Percentiles rank a stretch among this genome's conserved stretches.
Evolutionary conservation across 2,888 invertebrate genomes (phyloP).

Genomic region (Norana najaformis): DNA sequence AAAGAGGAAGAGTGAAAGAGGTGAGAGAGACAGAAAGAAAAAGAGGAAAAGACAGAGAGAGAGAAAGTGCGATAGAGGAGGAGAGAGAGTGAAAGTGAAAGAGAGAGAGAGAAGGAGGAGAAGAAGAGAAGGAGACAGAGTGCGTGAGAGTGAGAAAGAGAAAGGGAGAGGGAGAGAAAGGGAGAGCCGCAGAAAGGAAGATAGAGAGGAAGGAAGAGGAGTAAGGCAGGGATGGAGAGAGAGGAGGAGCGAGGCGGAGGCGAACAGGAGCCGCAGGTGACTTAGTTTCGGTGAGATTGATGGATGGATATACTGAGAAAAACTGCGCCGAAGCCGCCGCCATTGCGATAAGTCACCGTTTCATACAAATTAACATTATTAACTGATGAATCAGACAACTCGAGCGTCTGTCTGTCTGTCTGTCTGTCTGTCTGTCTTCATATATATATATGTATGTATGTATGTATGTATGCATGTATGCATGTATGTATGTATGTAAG

Average conservation of each 20-base stretch:
- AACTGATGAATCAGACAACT: not conserved
- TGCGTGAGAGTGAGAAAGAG: no score
- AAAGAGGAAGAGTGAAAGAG: no score
- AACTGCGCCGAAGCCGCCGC: not conserved
- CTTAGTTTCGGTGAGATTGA: not conserved
- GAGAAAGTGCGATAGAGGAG: no score
- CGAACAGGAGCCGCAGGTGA: not conserved
- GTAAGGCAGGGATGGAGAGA: not conserved
- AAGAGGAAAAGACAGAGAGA: no score
- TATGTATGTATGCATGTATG: not conserved
- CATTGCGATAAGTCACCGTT: slow-evolving; percentile 17
- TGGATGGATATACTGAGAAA: not conserved
- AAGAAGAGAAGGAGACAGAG: no score
- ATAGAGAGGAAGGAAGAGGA: not conserved
- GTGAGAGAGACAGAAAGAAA: no score
- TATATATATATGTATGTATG: not conserved
- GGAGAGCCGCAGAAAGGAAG: not conserved
- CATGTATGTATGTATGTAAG: not conserved
- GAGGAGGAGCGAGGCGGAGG: not conserved
- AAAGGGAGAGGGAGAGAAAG: not conserved
- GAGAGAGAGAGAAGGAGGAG: no score
- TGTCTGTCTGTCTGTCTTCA: not conserved
- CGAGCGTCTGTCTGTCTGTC: not conserved
- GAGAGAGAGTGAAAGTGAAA: no score
- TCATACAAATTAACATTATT: slow-evolving; percentile 21